phyloP scores from a whole-genome alignment of 2,797 vertebrate genomes.

The Hephaestus fuliginosus region DNA sequence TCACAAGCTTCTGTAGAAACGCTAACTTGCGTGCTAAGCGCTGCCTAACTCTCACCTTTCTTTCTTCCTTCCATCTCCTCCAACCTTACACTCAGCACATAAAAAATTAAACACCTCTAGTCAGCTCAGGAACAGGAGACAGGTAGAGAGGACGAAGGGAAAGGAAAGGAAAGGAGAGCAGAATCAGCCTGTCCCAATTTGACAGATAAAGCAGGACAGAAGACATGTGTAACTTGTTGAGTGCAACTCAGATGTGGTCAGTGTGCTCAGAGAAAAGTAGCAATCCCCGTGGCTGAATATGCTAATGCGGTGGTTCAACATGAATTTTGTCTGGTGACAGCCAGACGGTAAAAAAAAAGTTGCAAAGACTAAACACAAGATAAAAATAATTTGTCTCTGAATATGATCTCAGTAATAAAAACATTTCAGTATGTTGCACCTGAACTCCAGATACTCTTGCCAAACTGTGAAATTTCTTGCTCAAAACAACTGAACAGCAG shows the following conservation, averaged over 20 bases:
- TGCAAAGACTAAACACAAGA: not conserved
- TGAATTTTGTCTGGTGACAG: conserved; percentile 4
- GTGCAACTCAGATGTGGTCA: conserved; percentile 31
- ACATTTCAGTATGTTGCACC: not conserved
- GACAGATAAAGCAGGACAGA: conserved; percentile 37
- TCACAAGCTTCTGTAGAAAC: not conserved
- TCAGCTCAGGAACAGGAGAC: conserved; percentile 31
- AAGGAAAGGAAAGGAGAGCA: conserved; percentile 1
- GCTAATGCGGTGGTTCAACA: conserved; percentile 9
- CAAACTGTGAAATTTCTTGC: not conserved
- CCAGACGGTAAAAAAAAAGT: not conserved
- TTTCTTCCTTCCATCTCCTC: conserved; percentile 6
- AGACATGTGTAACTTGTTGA: conserved; percentile 44
- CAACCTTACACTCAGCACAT: conserved; percentile 23
- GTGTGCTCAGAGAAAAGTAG: not conserved
- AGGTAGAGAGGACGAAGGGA: conserved; percentile 12
- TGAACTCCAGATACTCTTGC: not conserved
- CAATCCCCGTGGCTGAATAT: conserved; percentile 17
- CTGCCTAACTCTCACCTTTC: not conserved
- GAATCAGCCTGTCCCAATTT: conserved; percentile 21
- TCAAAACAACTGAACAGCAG: not conserved
- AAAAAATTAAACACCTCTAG: conserved; percentile 43
- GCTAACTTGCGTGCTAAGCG: not conserved
- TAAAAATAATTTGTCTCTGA: conserved; percentile 15
- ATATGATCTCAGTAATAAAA: not conserved